These are phyloP conservation scores for Idaea aversata DNA, from an alignment of 2,888 invertebrate genomes.

Conservation along the genomic window DNA sequence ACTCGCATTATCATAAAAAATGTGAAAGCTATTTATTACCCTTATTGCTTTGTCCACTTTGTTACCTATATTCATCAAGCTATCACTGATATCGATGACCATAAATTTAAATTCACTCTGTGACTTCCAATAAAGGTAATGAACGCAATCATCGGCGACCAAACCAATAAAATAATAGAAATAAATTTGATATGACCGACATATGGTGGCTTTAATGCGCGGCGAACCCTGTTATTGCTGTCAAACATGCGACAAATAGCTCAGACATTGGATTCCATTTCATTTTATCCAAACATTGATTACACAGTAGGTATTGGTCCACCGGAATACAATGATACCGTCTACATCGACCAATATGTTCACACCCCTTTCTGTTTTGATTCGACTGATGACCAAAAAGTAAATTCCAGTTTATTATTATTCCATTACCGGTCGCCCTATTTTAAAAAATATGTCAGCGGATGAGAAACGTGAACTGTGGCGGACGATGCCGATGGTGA, in stretches of 20 bases:
- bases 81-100: conserved; percentile 71
- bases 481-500: background rate
- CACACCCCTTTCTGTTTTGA: conserved; percentile 78
- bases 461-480: conserved; percentile 64
- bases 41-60: conserved; percentile 72
- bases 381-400: conserved; percentile 78
- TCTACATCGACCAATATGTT: conserved; percentile 73
- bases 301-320: conserved; percentile 72
- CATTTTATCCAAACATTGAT: conserved; percentile 74
- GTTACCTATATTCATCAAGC: conserved; percentile 66
- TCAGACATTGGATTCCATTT: conserved; percentile 66
- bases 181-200: conserved; percentile 81
- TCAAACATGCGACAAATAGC: conserved; percentile 80
- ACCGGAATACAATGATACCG: conserved; percentile 71
- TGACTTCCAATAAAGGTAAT: conserved; percentile 79
- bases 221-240: conserved; percentile 78
- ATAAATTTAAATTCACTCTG: conserved; percentile 77
- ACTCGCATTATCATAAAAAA: conserved; percentile 41
- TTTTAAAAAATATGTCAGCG: conserved; percentile 79
- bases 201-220: conserved; percentile 76
- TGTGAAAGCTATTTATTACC: conserved; percentile 70
- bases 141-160: conserved; percentile 74
- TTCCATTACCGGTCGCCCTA: conserved; percentile 77
- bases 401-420: conserved; percentile 80
- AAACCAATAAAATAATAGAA: conserved; percentile 79